Base-by-base conservation (phyloP, 2,888 invertebrate species). In the Nysson spinosus region DNA sequence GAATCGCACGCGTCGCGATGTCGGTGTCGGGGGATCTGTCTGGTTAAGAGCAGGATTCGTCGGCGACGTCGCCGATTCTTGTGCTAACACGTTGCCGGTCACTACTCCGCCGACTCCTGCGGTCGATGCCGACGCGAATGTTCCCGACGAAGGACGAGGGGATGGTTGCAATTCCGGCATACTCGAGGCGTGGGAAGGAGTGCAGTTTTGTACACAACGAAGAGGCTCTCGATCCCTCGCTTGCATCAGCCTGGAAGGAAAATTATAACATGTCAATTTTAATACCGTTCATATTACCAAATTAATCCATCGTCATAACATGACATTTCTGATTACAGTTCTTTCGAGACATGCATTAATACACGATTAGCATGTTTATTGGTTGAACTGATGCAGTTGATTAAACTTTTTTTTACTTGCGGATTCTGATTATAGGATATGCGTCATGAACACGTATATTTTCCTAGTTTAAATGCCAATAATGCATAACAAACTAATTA, bases 161-260 rank as follows among this genome's bases (percentile, higher is more conserved):
- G 87, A 87, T 16, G 88, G 82, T 1, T 88, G 88, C 42, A 92
- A 82, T 83, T 92, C 92, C 1, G 92, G 92, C 90, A 92, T 90
- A 9, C 92, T 92, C 5, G 91, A 89, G 1, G 90, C 90, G 71
- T 90, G 90, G 26, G 87, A 85, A 46, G 88, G 87, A 30, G 85
- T 76, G 57, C 75, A 75, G 46, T 76, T 85, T 20, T 82, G 85
- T 19, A 83, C 78, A 69, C 85, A 86, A n/a, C 84, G 83, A 30
- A 92, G 87, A 3, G 91, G 91, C 47, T 92, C 91, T 52, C 88
- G 87, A 57, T 92, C 92, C 72, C 90, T 85, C 1, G 90, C 90
- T 62, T 88, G 88, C 71, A 90, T 85, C 37, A 90, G 81, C 73
- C 89, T 89, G 74, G 6, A 88, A 89, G 28, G 14, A 14, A 14